Conservation (phyloP, 2,797 vertebrate genomes). For the Scolopax bukidnonensis region DNA sequence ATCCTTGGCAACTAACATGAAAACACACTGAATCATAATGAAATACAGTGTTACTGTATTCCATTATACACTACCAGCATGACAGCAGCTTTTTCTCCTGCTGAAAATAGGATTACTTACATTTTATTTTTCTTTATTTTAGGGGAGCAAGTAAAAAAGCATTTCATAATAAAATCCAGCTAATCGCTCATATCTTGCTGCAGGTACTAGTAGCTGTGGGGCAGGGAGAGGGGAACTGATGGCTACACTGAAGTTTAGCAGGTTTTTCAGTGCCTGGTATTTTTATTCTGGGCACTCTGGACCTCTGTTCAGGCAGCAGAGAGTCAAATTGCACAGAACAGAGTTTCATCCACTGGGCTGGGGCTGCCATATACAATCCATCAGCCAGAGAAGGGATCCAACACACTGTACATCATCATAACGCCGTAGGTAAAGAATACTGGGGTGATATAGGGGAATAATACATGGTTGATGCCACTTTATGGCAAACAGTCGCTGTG, state of each 20-base stretch:
- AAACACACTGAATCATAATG: slow-evolving; percentile 64
- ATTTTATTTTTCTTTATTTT: slow-evolving; percentile 70
- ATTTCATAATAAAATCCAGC: slow-evolving; percentile 25
- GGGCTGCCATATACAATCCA: not conserved
- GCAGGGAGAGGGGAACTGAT: not conserved
- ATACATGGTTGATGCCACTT: not conserved
- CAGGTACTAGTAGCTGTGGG: slow-evolving; percentile 9
- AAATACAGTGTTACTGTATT: slow-evolving; percentile 32
- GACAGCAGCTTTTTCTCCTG: slow-evolving; percentile 40
- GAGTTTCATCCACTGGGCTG: not conserved
- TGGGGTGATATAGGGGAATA: not conserved
- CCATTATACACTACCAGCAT: not conserved
- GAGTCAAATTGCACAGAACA: not conserved
- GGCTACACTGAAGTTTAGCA: not conserved
- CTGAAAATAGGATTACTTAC: slow-evolving; percentile 26
- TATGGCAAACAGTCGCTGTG: not conserved
- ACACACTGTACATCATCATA: not conserved
- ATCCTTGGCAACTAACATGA: slow-evolving; percentile 59
- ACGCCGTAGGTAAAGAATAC: not conserved
- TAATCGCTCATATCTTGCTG: slow-evolving; percentile 23
- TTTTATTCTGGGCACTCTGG: not conserved
- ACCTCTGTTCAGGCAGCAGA: slow-evolving; percentile 31
- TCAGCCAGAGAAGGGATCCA: not conserved
- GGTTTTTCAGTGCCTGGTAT: not conserved
- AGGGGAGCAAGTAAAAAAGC: slow-evolving; percentile 39